These are phyloP conservation scores for Sceloporus tristichus DNA, from an alignment of 2,113 vertebrate species.

Conservation along the genomic window DNA sequence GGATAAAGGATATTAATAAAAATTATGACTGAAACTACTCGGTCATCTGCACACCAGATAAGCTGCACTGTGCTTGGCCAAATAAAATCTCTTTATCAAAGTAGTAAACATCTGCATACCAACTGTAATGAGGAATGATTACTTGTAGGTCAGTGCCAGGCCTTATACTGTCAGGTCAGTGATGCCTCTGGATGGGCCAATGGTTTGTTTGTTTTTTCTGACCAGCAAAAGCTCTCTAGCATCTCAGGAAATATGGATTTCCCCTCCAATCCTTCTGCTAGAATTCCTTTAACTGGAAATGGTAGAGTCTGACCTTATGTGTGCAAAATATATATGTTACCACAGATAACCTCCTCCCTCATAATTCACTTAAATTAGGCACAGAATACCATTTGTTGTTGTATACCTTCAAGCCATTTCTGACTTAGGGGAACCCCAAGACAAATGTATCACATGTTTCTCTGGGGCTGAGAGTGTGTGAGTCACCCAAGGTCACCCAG, in stretches of 20 bases:
- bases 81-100: not conserved
- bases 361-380: not conserved
- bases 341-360: not conserved
- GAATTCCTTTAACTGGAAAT: not conserved
- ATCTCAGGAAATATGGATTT: not conserved
- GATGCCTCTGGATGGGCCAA: not conserved
- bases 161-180: not conserved
- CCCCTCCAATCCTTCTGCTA: not conserved
- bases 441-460: too few relatives aligned
- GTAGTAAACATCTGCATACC: not conserved
- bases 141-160: not conserved
- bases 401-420: too few relatives aligned
- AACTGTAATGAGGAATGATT: not conserved
- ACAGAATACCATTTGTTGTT: not conserved
- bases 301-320: not conserved
- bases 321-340: not conserved
- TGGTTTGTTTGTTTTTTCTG: too few relatives aligned
- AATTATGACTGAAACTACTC: slow-evolving; percentile 6
- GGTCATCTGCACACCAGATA: slow-evolving; percentile 36
- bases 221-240: too few relatives aligned
- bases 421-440: too few relatives aligned
- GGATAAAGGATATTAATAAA: slow-evolving; percentile 31
- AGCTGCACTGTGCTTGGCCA: slow-evolving; percentile 42
- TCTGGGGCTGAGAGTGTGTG: too few relatives aligned
- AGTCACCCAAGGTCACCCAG: too few relatives aligned